Base-by-base conservation (phyloP, 2,797 vertebrate genomes). In the Channa striata region DNA sequence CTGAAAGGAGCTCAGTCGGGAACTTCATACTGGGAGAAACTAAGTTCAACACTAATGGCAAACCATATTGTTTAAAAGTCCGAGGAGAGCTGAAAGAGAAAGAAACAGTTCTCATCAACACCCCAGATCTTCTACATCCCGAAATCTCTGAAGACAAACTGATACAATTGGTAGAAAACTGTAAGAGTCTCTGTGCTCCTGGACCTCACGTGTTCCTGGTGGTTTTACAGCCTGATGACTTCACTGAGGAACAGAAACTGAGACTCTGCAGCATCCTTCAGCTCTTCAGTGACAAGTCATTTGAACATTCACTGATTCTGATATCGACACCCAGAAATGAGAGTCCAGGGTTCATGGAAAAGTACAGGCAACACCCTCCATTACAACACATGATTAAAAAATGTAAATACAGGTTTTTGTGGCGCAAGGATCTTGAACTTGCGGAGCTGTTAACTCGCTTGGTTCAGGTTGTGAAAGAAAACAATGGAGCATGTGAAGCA, bases 191-290 rank as follows among this genome's bases (percentile, higher is more conserved):
- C 34, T 36, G 4, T 36, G 34, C 2, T 36, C 34, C 34, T 36
- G 34, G 34, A 36, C 34, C 34, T 36, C 34, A 77, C 6, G 25
- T 30, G 25, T 30, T 30, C 6, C 25, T 30, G 25, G 3, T 30
- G 25, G 25, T 30, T 30, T 49, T 77, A 13, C 54, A 60, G 19
- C 68, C 61, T 59, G 66, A 77, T 50, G 19, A 39, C 50, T 80
- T 80, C 67, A 69, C 50, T n/a, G 44, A 72, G 8, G 33, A 67
- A 20, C 60, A 63, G n/a, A n/a, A 42, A 17, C 1, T 43, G 39
- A 67, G 48, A 25, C 37, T 77, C 34, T 56, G 40, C 37, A 39
- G 3, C 2, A 47, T 78, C 4, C 68, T 80, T 5, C 6, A 84
- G 1, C 4, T 1, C 1, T 49, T 77, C 23, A 65, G 39, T 46